Conservation (phyloP, 2,113 vertebrate genomes). For the Morone chrysops region DNA sequence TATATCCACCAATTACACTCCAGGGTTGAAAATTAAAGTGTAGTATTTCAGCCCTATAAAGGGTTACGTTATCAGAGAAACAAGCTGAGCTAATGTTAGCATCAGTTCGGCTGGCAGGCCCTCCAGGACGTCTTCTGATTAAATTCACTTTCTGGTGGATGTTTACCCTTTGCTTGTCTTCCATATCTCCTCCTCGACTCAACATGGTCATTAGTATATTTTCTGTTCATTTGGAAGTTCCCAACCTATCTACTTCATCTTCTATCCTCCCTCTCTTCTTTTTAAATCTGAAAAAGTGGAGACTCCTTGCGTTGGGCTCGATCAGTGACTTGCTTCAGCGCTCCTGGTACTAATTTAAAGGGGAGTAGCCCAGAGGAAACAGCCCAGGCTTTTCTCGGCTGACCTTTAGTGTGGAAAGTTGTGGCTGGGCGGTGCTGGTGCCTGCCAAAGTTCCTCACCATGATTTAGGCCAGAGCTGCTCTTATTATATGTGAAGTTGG, state of each 20-base stretch:
- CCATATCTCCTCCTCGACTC: slow-evolving; percentile 21
- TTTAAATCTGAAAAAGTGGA: slow-evolving; percentile 1
- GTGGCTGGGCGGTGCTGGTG: slow-evolving; percentile 28
- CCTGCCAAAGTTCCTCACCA: slow-evolving; percentile 37
- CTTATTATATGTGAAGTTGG: neutral
- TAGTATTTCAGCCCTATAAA: too few relatives aligned
- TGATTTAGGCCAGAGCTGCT: slow-evolving; percentile 11
- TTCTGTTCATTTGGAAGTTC: slow-evolving; percentile 1
- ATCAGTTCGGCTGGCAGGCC: too few relatives aligned
- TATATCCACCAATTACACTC: too few relatives aligned
- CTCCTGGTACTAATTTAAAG: slow-evolving; percentile 54
- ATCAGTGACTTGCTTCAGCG: neutral
- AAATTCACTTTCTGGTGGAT: slow-evolving; percentile 11
- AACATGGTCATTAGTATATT: neutral
- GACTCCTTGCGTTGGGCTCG: neutral
- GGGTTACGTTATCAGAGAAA: too few relatives aligned
- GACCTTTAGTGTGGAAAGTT: slow-evolving; percentile 54
- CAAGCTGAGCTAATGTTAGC: too few relatives aligned
- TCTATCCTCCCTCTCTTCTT: neutral
- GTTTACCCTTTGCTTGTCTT: slow-evolving; percentile 18
- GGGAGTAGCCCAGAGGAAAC: slow-evolving; percentile 38
- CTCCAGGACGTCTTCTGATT: neutral
- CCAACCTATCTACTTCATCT: neutral
- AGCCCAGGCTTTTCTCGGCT: slow-evolving; percentile 2
- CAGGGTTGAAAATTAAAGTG: too few relatives aligned